Percentiles rank a stretch among this genome's conserved stretches.
Conservation (phyloP, 2,797 vertebrate genomes). For the Zenarchopterus dispar region DNA sequence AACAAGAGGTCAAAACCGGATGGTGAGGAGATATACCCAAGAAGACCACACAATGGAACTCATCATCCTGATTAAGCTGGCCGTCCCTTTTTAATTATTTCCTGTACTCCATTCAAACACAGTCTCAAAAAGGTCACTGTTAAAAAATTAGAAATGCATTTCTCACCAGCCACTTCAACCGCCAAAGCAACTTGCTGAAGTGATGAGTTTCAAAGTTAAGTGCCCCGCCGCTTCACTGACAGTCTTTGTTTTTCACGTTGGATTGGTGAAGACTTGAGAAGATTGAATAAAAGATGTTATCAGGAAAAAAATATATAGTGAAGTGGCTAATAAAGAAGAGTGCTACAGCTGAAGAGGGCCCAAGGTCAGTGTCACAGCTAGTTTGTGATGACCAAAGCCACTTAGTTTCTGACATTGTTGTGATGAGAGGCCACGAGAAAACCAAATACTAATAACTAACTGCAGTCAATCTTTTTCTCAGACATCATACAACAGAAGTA, state of each 20-base stretch:
- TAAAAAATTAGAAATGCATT: conserved; percentile 49
- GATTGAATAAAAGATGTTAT: conserved; percentile 23
- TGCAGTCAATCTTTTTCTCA: conserved; percentile 10
- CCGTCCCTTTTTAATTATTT: conserved; percentile 48
- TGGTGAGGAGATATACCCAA: conserved; percentile 35
- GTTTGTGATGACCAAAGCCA: conserved; percentile 56
- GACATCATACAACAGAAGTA: background rate
- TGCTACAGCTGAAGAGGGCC: conserved; percentile 37
- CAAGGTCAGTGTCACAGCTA: conserved; percentile 60
- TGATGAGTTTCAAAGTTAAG: conserved; percentile 59
- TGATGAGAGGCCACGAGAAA: conserved; percentile 35
- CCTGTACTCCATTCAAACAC: conserved; percentile 46
- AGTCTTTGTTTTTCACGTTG: conserved; percentile 33
- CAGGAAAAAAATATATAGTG: conserved; percentile 26
- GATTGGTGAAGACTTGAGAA: conserved; percentile 30
- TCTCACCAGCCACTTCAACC: conserved; percentile 40
- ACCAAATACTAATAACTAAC: conserved; percentile 23
- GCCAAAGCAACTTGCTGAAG: conserved; percentile 38
- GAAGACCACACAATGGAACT: conserved; percentile 52
- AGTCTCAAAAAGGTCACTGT: conserved; percentile 56
- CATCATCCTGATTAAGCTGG: conserved; percentile 54
- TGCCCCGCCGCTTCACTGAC: conserved; percentile 24
- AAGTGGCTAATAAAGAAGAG: conserved; percentile 40
- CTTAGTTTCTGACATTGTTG: conserved; percentile 39
- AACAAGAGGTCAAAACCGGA: conserved; percentile 45